These are phyloP conservation scores for Dolichoris vasculosae DNA, from an alignment of 1,140 invertebrate genomes.

Conservation along the genomic window DNA sequence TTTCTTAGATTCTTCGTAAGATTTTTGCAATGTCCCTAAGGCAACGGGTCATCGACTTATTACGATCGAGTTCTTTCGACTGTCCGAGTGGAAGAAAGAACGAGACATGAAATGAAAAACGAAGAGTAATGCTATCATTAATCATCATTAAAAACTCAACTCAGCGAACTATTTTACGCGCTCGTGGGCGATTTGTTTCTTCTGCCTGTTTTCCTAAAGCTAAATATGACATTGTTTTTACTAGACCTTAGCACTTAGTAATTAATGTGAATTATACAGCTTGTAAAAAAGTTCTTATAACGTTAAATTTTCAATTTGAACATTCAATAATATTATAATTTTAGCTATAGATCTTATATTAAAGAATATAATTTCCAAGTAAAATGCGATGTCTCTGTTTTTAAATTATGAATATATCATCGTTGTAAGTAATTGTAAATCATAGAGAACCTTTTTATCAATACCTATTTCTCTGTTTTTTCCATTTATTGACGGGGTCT, in stretches of 20 bases:
- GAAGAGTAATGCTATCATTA: slow-evolving; percentile 20
- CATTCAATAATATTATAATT: too few relatives aligned
- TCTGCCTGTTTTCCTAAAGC: background rate
- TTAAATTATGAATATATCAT: too few relatives aligned
- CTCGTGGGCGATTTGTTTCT: background rate
- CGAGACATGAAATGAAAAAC: background rate
- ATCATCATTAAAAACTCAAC: slow-evolving; percentile 24
- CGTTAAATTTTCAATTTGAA: too few relatives aligned
- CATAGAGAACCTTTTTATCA: too few relatives aligned
- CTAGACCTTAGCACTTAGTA: background rate
- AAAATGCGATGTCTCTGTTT: too few relatives aligned
- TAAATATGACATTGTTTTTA: background rate
- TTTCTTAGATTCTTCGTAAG: background rate
- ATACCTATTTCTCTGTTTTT: too few relatives aligned
- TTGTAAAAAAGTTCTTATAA: background rate
- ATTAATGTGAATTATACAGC: background rate
- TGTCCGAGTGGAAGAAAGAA: slow-evolving; percentile 4
- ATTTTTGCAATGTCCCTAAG: background rate
- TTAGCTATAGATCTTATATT: too few relatives aligned
- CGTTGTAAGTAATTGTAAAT: too few relatives aligned
- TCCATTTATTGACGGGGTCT: too few relatives aligned
- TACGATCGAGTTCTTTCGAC: slow-evolving; percentile 16
- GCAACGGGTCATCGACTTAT: slow-evolving; percentile 12
- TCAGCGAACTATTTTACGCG: background rate
- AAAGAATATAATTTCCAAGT: too few relatives aligned